Evolutionary conservation across 2,797 vertebrate genomes (phyloP).

Genomic region (Coilia nasus): DNA sequence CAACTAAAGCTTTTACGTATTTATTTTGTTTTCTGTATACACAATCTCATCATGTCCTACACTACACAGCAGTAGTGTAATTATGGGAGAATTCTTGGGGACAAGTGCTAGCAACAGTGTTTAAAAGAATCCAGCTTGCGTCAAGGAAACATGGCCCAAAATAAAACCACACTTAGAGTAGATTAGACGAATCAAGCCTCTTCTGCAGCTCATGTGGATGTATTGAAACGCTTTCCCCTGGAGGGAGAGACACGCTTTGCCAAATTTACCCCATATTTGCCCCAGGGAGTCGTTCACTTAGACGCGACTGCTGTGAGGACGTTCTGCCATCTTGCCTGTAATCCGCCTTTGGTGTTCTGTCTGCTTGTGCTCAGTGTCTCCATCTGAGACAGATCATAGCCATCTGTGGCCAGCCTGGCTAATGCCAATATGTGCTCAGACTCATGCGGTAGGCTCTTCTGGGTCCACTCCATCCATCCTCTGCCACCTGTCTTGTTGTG

Average conservation of each 20-base stretch:
- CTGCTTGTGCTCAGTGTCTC: not conserved
- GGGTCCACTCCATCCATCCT: not conserved
- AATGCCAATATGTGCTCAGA: not conserved
- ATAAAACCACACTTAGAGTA: not conserved
- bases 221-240: not conserved
- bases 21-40: not conserved
- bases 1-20: not conserved
- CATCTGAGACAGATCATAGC: conserved; percentile 3
- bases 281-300: conserved; percentile 7
- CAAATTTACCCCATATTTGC: not conserved
- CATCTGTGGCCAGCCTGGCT: not conserved
- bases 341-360: not conserved
- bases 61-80: not conserved
- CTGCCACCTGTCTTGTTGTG: not conserved
- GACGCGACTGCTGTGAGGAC: not conserved
- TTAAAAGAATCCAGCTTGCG: not conserved
- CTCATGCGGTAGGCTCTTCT: not conserved
- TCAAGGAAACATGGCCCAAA: not conserved
- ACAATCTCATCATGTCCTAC: not conserved
- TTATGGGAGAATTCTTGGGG: not conserved
- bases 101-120: not conserved
- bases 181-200: not conserved
- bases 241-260: not conserved
- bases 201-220: not conserved
- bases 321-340: not conserved